These are phyloP conservation scores for Netelia fuscicornis DNA, from an alignment of 2,888 invertebrate species.

Conservation along the genomic window DNA sequence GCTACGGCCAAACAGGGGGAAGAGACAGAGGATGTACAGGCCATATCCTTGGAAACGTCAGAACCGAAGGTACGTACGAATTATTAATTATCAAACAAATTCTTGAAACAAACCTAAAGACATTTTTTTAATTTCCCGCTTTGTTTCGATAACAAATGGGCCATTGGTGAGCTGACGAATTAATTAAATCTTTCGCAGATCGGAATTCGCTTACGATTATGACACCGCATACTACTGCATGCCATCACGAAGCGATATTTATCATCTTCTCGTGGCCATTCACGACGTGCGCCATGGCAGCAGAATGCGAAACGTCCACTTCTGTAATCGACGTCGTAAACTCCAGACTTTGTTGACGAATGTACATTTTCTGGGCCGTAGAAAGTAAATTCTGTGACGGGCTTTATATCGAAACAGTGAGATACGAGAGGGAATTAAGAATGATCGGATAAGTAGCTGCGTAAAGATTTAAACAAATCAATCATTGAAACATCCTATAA, in stretches of 20 bases:
- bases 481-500: not conserved
- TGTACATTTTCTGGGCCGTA: constrained; percentile 88
- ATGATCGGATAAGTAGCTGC: not conserved
- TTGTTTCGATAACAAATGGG: too few species aligned
- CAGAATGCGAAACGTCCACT: constrained; percentile 86
- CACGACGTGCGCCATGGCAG: constrained; percentile 88
- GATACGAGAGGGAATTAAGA: not conserved
- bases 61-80: constrained; percentile 80
- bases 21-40: constrained; percentile 87
- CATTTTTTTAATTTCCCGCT: constrained; percentile 32
- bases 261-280: constrained; percentile 87
- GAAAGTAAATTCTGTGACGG: constrained; percentile 70
- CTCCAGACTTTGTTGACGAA: constrained; percentile 88
- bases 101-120: not conserved
- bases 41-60: constrained; percentile 89
- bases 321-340: constrained; percentile 88
- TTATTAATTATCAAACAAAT: not conserved
- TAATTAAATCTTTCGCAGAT: constrained; percentile 61
- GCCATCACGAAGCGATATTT: constrained; percentile 88
- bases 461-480: not conserved
- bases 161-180: too few species aligned
- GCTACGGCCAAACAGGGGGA: constrained; percentile 73
- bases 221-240: constrained; percentile 87
- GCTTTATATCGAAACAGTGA: not conserved
- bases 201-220: constrained; percentile 85